Percentiles rank a stretch among this genome's conserved stretches.
Evolutionary conservation across 2,113 vertebrate genomes (phyloP).

Genomic region (Hippocampus mohnikei): DNA sequence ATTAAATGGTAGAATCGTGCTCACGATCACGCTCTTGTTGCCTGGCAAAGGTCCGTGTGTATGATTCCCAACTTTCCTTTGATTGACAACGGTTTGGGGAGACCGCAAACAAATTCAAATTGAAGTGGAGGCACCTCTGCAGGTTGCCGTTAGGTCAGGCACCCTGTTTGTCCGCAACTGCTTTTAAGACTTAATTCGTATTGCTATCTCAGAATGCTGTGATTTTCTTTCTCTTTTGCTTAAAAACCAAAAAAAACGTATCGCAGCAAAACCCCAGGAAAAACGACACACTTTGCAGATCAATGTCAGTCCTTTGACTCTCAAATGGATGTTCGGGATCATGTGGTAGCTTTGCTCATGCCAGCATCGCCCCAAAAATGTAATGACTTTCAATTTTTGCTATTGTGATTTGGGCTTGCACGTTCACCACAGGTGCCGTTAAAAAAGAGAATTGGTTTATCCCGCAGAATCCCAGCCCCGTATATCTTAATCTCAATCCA

Average conservation of each 20-base stretch:
- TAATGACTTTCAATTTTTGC: not conserved
- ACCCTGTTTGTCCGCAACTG: too few relatives aligned
- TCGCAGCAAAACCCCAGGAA: not conserved
- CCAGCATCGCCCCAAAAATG: not conserved
- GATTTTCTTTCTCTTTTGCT: not conserved
- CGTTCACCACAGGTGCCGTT: constrained; percentile 55
- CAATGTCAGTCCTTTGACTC: not conserved
- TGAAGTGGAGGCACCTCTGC: too few relatives aligned
- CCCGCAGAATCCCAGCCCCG: constrained; percentile 15
- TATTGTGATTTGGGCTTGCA: not conserved
- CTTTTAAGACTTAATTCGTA: too few relatives aligned
- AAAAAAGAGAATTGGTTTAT: constrained; percentile 45
- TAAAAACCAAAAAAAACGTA: not conserved
- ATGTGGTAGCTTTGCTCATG: too few relatives aligned
- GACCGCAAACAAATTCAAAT: too few relatives aligned
- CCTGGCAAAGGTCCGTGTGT: too few relatives aligned
- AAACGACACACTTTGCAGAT: not conserved
- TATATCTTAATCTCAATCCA: constrained; percentile 36
- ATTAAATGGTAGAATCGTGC: too few relatives aligned
- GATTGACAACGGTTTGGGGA: too few relatives aligned
- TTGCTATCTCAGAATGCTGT: too few relatives aligned
- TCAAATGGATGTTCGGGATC: not conserved
- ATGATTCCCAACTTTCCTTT: too few relatives aligned
- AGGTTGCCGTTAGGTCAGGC: too few relatives aligned
- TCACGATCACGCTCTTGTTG: too few relatives aligned